Base-by-base conservation (phyloP, 2,113 vertebrate genomes). In the Etia nguti region DNA sequence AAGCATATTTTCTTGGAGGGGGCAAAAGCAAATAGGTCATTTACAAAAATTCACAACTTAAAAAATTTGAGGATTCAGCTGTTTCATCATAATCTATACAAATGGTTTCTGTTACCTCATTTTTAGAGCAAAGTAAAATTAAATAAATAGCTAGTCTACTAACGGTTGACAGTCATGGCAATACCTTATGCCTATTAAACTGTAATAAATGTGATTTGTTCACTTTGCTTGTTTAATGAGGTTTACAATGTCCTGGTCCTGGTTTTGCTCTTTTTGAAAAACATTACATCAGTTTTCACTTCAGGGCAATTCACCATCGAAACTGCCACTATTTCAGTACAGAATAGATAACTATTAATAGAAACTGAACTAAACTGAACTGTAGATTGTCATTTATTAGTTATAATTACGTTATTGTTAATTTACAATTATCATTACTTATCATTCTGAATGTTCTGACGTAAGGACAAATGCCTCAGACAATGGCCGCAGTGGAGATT, bases 281-380 rank as follows among this genome's bases (percentile, higher is more conserved):
- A 60, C 8, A 24, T 31, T 6, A 18, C 68, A 73, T 73, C 20
- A 24, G 55, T 81, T 81, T 83, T 60, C 24, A 79, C 8, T 70
- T 85, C 3, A 16, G 83, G n/a, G 86, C 68, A 89, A 90, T 77
- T 87, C 34, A 80, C 7, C 60, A 18, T 15, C 2, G 1, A 84
- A 57, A 80, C 43, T 48, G 18, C n/a, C 5, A 8, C 85, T 13
- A 52, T 55, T 80, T 80, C 6, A 79, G 31, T 70, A 16, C 65
- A 70, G 65, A 70, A 70, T 41, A 46, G 12, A 43, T 46, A 24
- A 26, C 13, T 73, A 73, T 46, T 73, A 18, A 16, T 46, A 26
- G 43, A 73, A 73, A 73, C 13, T 46, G 5, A 20, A 31, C 15
- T 57, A 15, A 54, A 54, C 52, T 54, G 29, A 20, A 60, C 59